phyloP scores from a whole-genome alignment of 1,140 invertebrate genomes.

The Drosophila oshimai region DNA sequence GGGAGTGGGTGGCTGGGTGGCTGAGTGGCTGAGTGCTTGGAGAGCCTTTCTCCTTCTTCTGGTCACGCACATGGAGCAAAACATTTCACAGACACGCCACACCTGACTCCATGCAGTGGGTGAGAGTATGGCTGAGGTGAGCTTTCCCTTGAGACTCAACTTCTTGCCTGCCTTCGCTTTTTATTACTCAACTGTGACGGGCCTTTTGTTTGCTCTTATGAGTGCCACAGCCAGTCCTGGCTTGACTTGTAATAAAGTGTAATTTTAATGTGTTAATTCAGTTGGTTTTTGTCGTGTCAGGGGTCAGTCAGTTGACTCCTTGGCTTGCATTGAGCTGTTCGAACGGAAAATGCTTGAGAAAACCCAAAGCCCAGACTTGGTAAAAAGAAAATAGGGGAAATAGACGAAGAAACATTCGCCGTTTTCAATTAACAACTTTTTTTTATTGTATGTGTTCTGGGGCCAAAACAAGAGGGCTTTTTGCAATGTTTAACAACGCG shows the following conservation, averaged over 20 bases:
- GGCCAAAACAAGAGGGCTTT: slow-evolving; percentile 1
- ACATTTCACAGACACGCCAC: slow-evolving; percentile 74
- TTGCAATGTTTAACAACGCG: slow-evolving; percentile 48
- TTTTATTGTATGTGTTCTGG: slow-evolving; percentile 31
- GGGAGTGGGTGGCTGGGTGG: neutral
- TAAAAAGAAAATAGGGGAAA: neutral
- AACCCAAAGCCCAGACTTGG: neutral
- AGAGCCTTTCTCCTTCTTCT: slow-evolving; percentile 36
- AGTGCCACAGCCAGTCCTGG: neutral
- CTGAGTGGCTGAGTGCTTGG: neutral
- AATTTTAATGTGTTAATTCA: slow-evolving; percentile 81
- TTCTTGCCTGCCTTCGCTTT: slow-evolving; percentile 24
- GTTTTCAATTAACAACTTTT: slow-evolving; percentile 77
- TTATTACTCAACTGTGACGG: slow-evolving; percentile 60
- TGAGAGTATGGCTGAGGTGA: neutral
- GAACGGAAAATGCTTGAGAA: neutral
- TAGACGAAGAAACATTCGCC: slow-evolving; percentile 43
- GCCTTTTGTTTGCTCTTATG: slow-evolving; percentile 32
- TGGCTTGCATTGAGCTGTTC: neutral
- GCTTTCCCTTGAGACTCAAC: neutral
- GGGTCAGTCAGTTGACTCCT: slow-evolving; percentile 27
- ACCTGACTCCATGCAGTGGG: slow-evolving; percentile 21
- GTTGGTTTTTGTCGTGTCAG: slow-evolving; percentile 60
- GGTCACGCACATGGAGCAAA: slow-evolving; percentile 71
- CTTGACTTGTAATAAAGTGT: slow-evolving; percentile 67